Percentiles rank a stretch among this genome's conserved stretches.
Evolutionary conservation across 2,888 invertebrate species (phyloP).

Genomic region (Nematopogon swammerdamellus): DNA sequence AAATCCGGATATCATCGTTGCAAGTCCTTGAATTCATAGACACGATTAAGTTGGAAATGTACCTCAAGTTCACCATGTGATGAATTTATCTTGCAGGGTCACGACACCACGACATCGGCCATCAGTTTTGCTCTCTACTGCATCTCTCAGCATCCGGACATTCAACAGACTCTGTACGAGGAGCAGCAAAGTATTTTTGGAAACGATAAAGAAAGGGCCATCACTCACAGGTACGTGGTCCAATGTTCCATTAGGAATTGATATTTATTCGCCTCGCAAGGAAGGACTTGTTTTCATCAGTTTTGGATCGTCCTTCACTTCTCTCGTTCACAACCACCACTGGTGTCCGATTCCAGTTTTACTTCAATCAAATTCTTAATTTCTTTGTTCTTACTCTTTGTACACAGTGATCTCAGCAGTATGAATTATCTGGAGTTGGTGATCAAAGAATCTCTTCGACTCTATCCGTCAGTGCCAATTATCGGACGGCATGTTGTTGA

Average conservation of each 20-base stretch:
- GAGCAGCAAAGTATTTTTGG: constrained; percentile 9
- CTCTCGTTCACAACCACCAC: too few relatives aligned
- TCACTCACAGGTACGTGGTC: background rate
- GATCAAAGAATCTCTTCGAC: constrained; percentile 9
- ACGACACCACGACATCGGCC: constrained; percentile 11
- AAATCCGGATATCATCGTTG: too few relatives aligned
- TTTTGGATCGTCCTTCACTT: too few relatives aligned
- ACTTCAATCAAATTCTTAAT: background rate
- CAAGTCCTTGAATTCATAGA: too few relatives aligned
- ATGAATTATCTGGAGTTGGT: constrained; percentile 11
- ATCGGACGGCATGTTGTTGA: constrained; percentile 8
- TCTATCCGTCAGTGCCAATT: constrained; percentile 13
- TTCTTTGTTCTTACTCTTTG: too few relatives aligned
- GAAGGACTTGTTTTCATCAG: too few relatives aligned
- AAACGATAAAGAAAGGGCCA: constrained; percentile 2
- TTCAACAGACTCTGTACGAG: constrained; percentile 10
- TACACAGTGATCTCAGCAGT: constrained; percentile 9
- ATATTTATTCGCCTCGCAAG: constrained; percentile 3
- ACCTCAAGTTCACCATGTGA: too few relatives aligned
- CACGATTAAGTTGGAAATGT: too few relatives aligned
- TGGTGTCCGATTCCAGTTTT: too few relatives aligned
- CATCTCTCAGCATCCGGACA: constrained; percentile 8
- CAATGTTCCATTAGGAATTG: too few relatives aligned
- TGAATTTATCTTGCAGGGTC: constrained; percentile 5
- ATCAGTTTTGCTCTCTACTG: constrained; percentile 11